phyloP scores from a whole-genome alignment of 2,113 vertebrate genomes.

The Lepus europaeus region DNA sequence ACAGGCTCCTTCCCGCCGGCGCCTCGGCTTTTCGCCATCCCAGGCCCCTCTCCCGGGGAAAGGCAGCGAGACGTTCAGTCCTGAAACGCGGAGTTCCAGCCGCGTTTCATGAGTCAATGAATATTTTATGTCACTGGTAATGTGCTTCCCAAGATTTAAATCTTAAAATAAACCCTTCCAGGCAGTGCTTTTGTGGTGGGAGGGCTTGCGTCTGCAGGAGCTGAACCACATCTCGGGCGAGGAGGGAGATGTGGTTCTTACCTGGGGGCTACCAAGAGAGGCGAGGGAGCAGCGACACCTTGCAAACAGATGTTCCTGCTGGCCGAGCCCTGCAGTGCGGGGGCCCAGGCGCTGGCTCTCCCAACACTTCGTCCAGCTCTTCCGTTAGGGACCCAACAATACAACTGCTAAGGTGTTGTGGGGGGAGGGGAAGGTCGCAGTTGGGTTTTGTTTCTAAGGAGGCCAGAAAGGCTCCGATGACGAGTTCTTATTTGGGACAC shows the following conservation, averaged over 20 bases:
- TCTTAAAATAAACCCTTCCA: constrained; percentile 85
- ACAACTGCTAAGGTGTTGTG: background rate
- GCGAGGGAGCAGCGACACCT: background rate
- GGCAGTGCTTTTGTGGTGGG: constrained; percentile 62
- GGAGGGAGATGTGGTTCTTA: background rate
- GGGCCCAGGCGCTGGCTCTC: accelerated
- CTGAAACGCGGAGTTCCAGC: constrained; percentile 63
- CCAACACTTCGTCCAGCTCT: background rate
- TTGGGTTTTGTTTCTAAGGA: background rate
- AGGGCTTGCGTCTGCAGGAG: constrained; percentile 59
- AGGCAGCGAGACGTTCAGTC: constrained; percentile 60
- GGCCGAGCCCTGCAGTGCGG: background rate
- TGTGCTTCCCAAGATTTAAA: constrained; percentile 82
- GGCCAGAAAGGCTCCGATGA: background rate
- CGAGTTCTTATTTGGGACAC: background rate
- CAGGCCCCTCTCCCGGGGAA: constrained; percentile 23
- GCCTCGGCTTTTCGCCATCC: background rate
- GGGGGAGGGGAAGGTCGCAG: background rate
- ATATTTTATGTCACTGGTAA: constrained; percentile 84
- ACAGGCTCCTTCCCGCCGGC: background rate
- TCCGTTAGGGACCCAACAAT: background rate
- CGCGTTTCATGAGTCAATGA: constrained; percentile 67
- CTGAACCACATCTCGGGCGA: constrained; percentile 41
- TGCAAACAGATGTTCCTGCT: background rate
- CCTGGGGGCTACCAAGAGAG: background rate